These are phyloP conservation scores for Pseudococcus longispinus DNA, from an alignment of 2,888 invertebrate genomes.

Conservation along the genomic window DNA sequence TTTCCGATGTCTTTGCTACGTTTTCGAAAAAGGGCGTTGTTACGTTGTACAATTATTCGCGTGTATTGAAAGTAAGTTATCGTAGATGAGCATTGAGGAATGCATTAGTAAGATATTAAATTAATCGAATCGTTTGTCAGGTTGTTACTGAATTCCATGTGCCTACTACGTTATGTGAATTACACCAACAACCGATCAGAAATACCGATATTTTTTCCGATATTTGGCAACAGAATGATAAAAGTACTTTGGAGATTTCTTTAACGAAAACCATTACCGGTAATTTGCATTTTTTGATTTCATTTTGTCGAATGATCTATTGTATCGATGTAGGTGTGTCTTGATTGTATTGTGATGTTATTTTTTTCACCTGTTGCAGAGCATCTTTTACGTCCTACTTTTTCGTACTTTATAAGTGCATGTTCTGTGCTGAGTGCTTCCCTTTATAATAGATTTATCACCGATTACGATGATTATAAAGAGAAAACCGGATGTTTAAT, in stretches of 20 bases:
- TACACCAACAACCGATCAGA: background rate
- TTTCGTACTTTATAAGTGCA: slow-evolving; percentile 43
- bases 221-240: slow-evolving; percentile 33
- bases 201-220: slow-evolving; percentile 13
- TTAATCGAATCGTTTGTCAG: background rate
- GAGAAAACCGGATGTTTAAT: slow-evolving; percentile 37
- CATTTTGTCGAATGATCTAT: background rate
- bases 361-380: slow-evolving; percentile 35
- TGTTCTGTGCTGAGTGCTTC: slow-evolving; percentile 48
- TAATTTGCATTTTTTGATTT: background rate
- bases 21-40: slow-evolving; percentile 52
- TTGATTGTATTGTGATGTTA: background rate
- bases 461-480: slow-evolving; percentile 48
- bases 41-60: slow-evolving; percentile 43
- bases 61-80: slow-evolving; percentile 46
- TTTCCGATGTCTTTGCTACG: slow-evolving; percentile 38
- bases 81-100: background rate
- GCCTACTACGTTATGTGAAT: slow-evolving; percentile 12
- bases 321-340: background rate
- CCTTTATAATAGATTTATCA: slow-evolving; percentile 38
- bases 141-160: slow-evolving; percentile 49
- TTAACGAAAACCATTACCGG: slow-evolving; percentile 50
- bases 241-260: slow-evolving; percentile 45
- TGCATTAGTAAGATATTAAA: background rate
- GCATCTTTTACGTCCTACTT: slow-evolving; percentile 41